phyloP scores from a whole-genome alignment of 1,140 invertebrate species.

The Bactericera cockerelli region DNA sequence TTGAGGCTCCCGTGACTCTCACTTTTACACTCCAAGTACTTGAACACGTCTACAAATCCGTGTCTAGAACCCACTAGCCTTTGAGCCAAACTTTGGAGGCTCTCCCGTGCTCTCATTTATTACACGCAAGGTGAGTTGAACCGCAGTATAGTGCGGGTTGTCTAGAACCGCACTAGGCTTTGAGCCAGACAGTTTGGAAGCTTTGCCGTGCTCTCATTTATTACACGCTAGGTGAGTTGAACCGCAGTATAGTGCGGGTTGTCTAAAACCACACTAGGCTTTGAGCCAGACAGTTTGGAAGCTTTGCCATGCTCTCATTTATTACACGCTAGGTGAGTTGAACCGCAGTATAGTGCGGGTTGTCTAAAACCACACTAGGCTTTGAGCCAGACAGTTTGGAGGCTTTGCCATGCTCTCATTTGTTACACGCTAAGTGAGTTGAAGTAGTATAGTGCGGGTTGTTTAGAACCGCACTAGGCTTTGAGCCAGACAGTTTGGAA shows the following conservation, averaged over 20 bases:
- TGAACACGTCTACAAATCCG: no score
- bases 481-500: conserved; percentile 54
- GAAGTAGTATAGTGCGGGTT: conserved; percentile 35
- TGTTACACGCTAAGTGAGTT: conserved; percentile 69
- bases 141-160: conserved; percentile 53
- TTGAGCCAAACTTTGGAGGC: conserved; percentile 57
- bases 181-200: conserved; percentile 54
- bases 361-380: conserved; percentile 56
- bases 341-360: conserved; percentile 53
- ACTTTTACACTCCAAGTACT: no score
- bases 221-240: conserved; percentile 63
- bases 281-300: conserved; percentile 54
- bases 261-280: conserved; percentile 54
- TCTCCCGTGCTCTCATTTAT: conserved; percentile 65
- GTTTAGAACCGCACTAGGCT: conserved; percentile 54
- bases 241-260: conserved; percentile 46
- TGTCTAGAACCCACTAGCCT: no score
- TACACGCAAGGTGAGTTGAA: conserved; percentile 67
- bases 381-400: conserved; percentile 54
- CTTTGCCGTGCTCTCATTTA: conserved; percentile 67
- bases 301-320: conserved; percentile 70
- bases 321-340: conserved; percentile 61
- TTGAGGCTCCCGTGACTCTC: no score
- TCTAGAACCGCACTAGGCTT: conserved; percentile 57
- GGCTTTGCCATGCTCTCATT: conserved; percentile 66